Base-by-base conservation (phyloP, 2,797 vertebrate genomes). In the Phalanger gymnotis region DNA sequence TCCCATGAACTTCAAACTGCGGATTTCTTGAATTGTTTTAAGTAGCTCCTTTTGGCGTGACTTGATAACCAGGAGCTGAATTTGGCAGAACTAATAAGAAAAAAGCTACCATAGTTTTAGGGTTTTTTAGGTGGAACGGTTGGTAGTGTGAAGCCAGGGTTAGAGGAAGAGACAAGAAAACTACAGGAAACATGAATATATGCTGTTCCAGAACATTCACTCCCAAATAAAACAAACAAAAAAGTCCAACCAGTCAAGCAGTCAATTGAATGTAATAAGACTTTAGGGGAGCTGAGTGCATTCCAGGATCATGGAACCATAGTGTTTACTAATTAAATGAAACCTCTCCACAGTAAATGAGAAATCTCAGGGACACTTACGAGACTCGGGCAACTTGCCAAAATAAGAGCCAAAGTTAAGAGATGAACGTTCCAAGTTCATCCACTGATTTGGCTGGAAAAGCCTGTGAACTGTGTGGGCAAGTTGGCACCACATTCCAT, bases 181-280 rank as follows among this genome's bases (percentile, higher is more conserved):
- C 0, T 93, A 30, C 27, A 57, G 89, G 40, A 53, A 94, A 91
- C 40, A 81, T 47, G 40, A 57, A 57, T 57, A 51, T 87, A 54
- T 56, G 92, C 94, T 92, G 57, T 52, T 96, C 95, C 1, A 47
- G 22, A 95, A 90, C 40, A 91, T 92, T 97, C 94, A 94, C 73
- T 27, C 40, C 55, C 55, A 94, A 2, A 87, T 92, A 96, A 91
- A 91, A 94, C 94, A 51, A 56, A 93, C 34, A 55, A 91, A 92
- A 54, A 54, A 93, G 56, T 53, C 89, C 56, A 54, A 91, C 91
- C n/a, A 92, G 73, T 51, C 66, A 91, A n/a, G 13, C 47, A 66
- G 95, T 52, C 54, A 95, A 57, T 94, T 55, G 92, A 93, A 54
- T 91, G 87, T 95, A 94, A 93, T 4, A n/a, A 81, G 61, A 73